Conservation (phyloP, 37 sponge, comb jelly and placozoan species). For the Beroe ovata region DNA sequence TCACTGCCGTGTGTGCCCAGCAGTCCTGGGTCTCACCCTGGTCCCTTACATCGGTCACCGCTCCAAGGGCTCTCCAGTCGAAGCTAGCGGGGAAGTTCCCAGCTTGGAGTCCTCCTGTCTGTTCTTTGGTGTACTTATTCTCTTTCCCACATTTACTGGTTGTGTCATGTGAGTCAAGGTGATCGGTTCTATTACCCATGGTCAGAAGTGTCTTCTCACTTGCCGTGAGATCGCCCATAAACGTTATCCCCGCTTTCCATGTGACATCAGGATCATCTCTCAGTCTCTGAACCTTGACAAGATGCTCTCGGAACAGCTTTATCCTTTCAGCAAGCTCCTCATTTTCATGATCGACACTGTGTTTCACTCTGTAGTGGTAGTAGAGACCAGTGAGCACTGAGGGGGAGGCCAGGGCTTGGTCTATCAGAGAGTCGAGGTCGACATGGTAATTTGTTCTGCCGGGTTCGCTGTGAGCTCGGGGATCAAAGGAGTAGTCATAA, state of each 20-base stretch:
- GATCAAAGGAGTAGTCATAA: neutral
- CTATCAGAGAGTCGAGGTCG: neutral
- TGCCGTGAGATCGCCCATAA: neutral
- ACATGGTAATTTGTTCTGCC: neutral
- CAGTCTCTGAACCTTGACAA: neutral
- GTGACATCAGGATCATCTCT: neutral
- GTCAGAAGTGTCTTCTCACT: neutral
- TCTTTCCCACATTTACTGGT: neutral
- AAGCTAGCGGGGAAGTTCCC: neutral
- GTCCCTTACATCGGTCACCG: slow-evolving; percentile 20
- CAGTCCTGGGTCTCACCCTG: neutral
- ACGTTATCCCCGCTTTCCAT: neutral
- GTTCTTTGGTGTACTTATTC: neutral
- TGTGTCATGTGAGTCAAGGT: neutral
- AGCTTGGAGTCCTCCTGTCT: neutral
- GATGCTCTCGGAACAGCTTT: neutral
- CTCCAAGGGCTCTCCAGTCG: slow-evolving; percentile 28
- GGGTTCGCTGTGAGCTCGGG: neutral
- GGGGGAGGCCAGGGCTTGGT: neutral
- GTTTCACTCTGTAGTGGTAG: neutral
- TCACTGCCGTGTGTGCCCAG: neutral
- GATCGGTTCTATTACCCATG: neutral
- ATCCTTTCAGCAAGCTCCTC: neutral
- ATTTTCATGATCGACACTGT: neutral
- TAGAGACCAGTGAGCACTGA: neutral